Base-by-base conservation (phyloP, 2,113 vertebrate species). In the Amazona guildingii region DNA sequence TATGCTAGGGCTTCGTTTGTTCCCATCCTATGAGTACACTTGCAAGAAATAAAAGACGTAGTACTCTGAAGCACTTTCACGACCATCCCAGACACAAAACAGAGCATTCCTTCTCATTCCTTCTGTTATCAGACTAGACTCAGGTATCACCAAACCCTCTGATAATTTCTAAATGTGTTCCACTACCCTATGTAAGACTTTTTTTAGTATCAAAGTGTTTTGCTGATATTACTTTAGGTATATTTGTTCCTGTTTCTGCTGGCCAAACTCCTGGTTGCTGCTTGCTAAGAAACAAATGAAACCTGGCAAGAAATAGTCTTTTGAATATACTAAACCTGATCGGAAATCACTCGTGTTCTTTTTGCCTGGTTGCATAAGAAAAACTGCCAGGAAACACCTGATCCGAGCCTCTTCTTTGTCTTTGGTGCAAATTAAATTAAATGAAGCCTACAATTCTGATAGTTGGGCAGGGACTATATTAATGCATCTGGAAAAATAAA, bases 131-230 rank as follows among this genome's bases (percentile, higher is more conserved):
- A 85, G 44, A 16, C 49, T 31, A 62, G 9, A 81, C 10, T 6
- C 37, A 74, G n/a, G 27, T 41, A 70, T 13, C 18, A 18, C 19
- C 18, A 46, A 73, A 11, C 18, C 12, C 27, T 31, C 55, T 28
- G 31, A n/a, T 44, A 33, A 49, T 51, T 91, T 74, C 81, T 83
- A 29, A 66, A 44, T 17, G 7, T 70, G 9, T n/a, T 73, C 51
- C 3, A 3, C 28, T 61, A 31, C 15, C 11, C 12, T 62, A 1
- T 37, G 23, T 15, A 70, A 64, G 44, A 44, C 7, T 9, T 20
- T 35, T 75, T 37, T 25, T 37, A 66, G 11, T 12, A 33, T 39
- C 3, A 0, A 83, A 83, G n/a, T 2, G 1, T 2, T 0, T n/a
- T 83, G 31, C 37, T 67, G 41, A 19, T 73, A 57, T 15, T 62